Evolutionary conservation across 2,888 invertebrate genomes (phyloP).

Genomic region (Ophion obscuratus): DNA sequence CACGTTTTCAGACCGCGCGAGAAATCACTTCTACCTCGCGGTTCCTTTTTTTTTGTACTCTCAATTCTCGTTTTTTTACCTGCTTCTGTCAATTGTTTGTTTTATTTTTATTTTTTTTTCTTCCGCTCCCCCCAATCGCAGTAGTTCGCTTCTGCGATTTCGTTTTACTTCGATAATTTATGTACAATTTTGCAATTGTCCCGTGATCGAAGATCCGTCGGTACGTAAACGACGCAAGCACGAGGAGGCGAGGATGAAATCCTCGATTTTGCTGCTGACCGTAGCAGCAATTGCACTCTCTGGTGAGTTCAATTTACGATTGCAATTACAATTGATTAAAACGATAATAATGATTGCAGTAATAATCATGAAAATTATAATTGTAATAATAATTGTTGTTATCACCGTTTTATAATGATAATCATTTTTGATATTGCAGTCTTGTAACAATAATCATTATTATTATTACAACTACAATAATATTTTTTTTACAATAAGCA

Average conservation of each 20-base stretch:
- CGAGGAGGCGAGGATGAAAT: constrained; percentile 76
- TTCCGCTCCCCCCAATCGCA: neutral
- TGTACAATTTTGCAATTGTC: constrained; percentile 37
- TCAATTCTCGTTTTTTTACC: neutral
- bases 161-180: neutral
- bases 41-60: neutral
- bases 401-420: too few relatives aligned
- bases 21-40: constrained; percentile 11
- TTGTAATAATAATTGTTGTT: neutral
- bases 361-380: neutral
- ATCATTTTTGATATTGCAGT: too few relatives aligned
- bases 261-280: constrained; percentile 79
- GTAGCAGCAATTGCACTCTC: constrained; percentile 76
- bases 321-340: constrained; percentile 5
- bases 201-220: constrained; percentile 40
- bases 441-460: too few relatives aligned
- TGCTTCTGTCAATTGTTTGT: constrained; percentile 11
- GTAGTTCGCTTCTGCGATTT: neutral
- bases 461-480: too few relatives aligned
- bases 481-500: too few relatives aligned
- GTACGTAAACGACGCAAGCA: constrained; percentile 34
- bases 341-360: neutral
- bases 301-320: constrained; percentile 76
- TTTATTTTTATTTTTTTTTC: constrained; percentile 32
- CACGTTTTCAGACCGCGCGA: constrained; percentile 41